Evolutionary conservation across 2,113 vertebrate species (phyloP), one percentile per base, ranked within the genome.

Genomic region (Marcusenius ussheri): DNA sequence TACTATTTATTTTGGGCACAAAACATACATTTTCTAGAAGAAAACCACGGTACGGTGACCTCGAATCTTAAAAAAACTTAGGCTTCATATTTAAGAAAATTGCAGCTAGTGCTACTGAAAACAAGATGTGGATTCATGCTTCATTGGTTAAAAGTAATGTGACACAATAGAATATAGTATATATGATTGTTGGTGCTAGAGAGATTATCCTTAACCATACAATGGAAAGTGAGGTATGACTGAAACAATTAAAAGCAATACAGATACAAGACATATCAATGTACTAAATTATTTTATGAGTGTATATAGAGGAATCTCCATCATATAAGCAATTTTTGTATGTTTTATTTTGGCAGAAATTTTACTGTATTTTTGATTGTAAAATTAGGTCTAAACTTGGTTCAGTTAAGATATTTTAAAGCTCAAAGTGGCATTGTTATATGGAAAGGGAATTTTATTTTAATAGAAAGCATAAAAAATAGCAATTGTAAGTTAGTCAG

Each of bases 1-100:
- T 90, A 92, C 88, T 93, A 94, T 91, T 94, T 93, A 93, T 94
- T 92, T 80, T 86, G 87, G 88, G 88, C 89, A 39, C 74, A 91
- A 31, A 90, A 89, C 3, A 84, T 66, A 58, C 31, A 89, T 80
- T 53, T 58, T 85, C n/a, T 35, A 83, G 49, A 66, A 51, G 39
- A 58, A 46, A 31, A 85, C n/a, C 19, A 17, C 11, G 91, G 90
- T 91, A 92, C 90, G 89, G 80, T 90, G 89, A 83, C 50, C 47
- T 85, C 39, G 70, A 19, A 39, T 77, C 70, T 39, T 77, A 39
- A 15, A 39, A n/a, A 9, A 58, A 35, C 11, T 2, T 24, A 83
- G 74, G 42, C 10, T 42, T 80, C 88, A 39, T 70, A 19, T 83
- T 50, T 74, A 31, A 84, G 2, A 45, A 42, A 45, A 88, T 9